These are phyloP conservation scores for Seriola quinqueradiata DNA, from an alignment of 2,113 vertebrate species.

Conservation along the genomic window DNA sequence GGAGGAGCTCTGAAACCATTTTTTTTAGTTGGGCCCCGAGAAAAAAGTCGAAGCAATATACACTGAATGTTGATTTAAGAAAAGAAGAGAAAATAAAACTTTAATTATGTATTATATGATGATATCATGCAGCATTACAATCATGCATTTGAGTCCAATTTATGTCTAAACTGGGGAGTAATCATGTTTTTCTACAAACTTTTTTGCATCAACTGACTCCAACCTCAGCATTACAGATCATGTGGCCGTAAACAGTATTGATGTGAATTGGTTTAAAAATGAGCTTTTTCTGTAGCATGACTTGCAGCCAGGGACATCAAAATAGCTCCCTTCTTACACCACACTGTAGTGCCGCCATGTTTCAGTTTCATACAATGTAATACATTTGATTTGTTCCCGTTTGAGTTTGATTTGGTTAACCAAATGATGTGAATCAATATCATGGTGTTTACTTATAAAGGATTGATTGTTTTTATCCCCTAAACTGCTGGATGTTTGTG, in stretches of 20 bases:
- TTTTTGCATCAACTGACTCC: no score
- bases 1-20: background rate
- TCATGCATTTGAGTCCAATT: no score
- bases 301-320: no score
- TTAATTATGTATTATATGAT: background rate
- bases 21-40: conserved; percentile 21
- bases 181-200: no score
- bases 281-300: no score
- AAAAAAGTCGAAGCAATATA: background rate
- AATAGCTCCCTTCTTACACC: no score
- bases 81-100: background rate
- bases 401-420: background rate
- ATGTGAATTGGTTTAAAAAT: no score
- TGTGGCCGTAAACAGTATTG: background rate
- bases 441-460: background rate
- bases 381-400: background rate
- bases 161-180: no score
- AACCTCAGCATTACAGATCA: no score
- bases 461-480: background rate
- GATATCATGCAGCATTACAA: no score
- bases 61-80: background rate
- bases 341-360: no score
- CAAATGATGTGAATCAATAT: no score
- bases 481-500: background rate
- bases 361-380: background rate